phyloP scores from a whole-genome alignment of 2,113 vertebrate genomes.

The Malurus cyaneus region DNA sequence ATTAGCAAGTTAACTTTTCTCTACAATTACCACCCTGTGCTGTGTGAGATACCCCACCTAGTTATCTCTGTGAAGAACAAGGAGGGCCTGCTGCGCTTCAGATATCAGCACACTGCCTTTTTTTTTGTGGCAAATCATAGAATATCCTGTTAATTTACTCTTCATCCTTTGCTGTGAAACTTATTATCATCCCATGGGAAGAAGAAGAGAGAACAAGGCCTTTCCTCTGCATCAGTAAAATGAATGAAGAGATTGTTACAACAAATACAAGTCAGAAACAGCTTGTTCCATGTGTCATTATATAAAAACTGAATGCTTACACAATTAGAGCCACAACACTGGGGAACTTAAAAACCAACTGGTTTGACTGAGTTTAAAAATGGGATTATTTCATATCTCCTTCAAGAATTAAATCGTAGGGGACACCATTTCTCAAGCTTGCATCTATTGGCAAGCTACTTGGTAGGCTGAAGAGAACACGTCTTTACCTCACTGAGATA shows the following conservation, averaged over 20 bases:
- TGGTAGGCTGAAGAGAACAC: too few species aligned
- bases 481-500: too few species aligned
- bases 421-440: too few species aligned
- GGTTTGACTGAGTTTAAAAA: too few species aligned
- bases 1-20: constrained; percentile 66
- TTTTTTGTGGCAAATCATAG: not conserved
- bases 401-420: too few species aligned
- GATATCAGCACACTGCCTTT: constrained; percentile 24
- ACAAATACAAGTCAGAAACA: not conserved
- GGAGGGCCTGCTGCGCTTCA: constrained; percentile 27
- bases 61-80: constrained; percentile 24
- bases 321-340: too few species aligned
- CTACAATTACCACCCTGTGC: constrained; percentile 50
- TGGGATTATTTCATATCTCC: too few species aligned
- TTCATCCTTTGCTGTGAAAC: constrained; percentile 17
- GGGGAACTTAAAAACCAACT: too few species aligned
- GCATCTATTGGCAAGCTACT: too few species aligned
- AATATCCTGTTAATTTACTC: constrained; percentile 29
- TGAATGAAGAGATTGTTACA: not conserved
- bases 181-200: not conserved
- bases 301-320: too few species aligned
- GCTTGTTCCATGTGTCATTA: not conserved
- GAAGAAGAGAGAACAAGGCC: not conserved
- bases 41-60: constrained; percentile 34
- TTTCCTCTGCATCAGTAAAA: not conserved